Evolutionary conservation across 2,888 invertebrate species (phyloP), one percentile per base, ranked within the genome.

Genomic region (Xanthia icteritia): DNA sequence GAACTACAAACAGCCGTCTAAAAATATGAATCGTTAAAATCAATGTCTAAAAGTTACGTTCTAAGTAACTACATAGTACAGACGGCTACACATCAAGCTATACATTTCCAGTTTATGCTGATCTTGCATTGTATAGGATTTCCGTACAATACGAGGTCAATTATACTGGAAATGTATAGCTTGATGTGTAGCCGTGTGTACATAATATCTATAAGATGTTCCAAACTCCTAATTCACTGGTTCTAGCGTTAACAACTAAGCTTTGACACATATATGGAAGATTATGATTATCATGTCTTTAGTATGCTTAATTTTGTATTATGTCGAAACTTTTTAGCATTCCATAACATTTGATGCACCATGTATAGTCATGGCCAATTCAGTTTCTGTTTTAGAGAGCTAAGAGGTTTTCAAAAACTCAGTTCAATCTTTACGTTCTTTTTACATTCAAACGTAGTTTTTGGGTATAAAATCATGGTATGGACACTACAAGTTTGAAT

Each of bases 1-100:
- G 83, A 94, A 92, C 91, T 93, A 93, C 92, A 92, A 93, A 95
- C 93, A 94, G 92, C 91, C 92, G 82, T 95, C 95, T 94, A 95
- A 95, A 95, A 95, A 95, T 95, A 95, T 92, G 79, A 84, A 83
- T 86, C 8, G 87, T 88, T 90, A 85, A 90, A 90, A 90, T 86
- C 81, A 90, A 89, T 79, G 61, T 91, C 88, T 89, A 88, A 89
- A 90, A 89, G 84, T 90, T 85, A 89, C 89, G 82, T 87, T 86
- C 76, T 83, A 85, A 77, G 85, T 88, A 88, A 88, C 83, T 73
- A 76, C 65, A 31, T 76, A 76, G 48, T 81, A 73, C 39, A 39
- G 4, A 39, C 39, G 39, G 6, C 39, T 39, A 39, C 39, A 39
- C 39, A 39, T 39, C 39, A 39, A 39, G 39, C 39, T 39, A 39